Percentiles rank a stretch among this genome's conserved stretches.
Conservation (phyloP, 1,140 invertebrate species). For the Dolichoris vasculosae region DNA sequence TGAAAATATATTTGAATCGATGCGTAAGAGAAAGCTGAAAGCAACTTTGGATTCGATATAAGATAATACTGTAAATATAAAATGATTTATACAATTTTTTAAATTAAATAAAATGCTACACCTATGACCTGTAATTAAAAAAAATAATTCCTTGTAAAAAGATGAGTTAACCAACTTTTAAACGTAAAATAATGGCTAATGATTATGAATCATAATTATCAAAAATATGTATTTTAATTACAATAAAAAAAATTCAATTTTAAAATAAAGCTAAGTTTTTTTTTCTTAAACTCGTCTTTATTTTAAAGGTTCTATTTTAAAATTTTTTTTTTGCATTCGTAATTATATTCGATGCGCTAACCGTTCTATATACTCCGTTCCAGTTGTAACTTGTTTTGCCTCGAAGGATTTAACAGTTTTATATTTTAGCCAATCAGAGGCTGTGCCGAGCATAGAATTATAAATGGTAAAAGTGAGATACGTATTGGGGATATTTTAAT, state of each 20-base stretch:
- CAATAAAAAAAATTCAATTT: constrained; percentile 38
- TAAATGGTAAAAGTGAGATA: neutral
- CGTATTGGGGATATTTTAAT: neutral
- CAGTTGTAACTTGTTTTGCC: neutral
- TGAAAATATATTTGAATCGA: neutral
- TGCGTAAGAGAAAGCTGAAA: constrained; percentile 30
- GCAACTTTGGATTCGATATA: constrained; percentile 30
- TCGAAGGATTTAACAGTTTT: neutral
- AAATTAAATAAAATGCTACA: constrained; percentile 30
- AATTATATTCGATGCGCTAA: neutral
- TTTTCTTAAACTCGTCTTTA: neutral
- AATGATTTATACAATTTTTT: constrained; percentile 49
- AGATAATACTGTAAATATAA: constrained; percentile 49
- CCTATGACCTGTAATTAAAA: constrained; percentile 27
- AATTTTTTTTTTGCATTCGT: too few relatives aligned
- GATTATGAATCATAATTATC: constrained; percentile 13
- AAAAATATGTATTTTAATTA: constrained; percentile 43
- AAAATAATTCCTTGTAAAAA: constrained; percentile 30
- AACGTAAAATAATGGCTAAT: constrained; percentile 22
- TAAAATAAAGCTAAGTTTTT: neutral
- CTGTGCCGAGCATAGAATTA: neutral
- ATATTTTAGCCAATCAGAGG: neutral
- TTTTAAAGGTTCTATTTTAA: too few relatives aligned
- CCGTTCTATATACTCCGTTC: neutral
- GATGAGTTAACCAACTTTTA: constrained; percentile 23